phyloP scores from a whole-genome alignment of 2,888 invertebrate species.

The Cephus rjabovi region DNA sequence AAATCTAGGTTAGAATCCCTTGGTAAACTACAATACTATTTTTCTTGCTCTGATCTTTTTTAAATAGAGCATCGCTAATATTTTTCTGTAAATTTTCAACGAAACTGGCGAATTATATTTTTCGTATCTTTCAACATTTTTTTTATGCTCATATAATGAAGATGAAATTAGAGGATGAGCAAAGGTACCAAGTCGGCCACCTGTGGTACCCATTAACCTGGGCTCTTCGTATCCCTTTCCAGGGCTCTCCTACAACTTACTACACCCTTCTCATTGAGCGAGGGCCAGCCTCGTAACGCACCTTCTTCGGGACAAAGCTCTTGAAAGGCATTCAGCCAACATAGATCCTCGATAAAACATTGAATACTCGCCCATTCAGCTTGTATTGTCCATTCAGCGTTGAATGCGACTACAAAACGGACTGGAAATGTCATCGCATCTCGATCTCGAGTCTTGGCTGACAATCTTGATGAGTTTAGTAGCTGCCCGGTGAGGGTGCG shows the following conservation, averaged over 20 bases:
- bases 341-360: constrained; percentile 63
- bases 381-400: constrained; percentile 33
- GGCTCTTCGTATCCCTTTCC: constrained; percentile 13
- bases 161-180: constrained; percentile 58
- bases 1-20: constrained; percentile 32
- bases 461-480: constrained; percentile 10
- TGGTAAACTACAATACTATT: neutral
- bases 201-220: constrained; percentile 40
- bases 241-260: constrained; percentile 13
- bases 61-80: neutral
- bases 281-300: constrained; percentile 36
- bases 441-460: constrained; percentile 20
- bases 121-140: neutral
- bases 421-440: constrained; percentile 55
- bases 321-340: constrained; percentile 55
- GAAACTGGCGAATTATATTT: neutral
- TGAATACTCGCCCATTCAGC: constrained; percentile 50
- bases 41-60: neutral
- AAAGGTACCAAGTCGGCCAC: constrained; percentile 55
- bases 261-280: constrained; percentile 14
- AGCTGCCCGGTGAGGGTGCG: constrained; percentile 9
- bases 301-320: constrained; percentile 45
- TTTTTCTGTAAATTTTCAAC: neutral
- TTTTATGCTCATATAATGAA: constrained; percentile 40
- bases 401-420: constrained; percentile 38